Percentiles rank a stretch among this genome's conserved stretches.
Evolutionary conservation across 23 tunicate genomes (phyloP).

Genomic region (Phallusia fumigata): DNA sequence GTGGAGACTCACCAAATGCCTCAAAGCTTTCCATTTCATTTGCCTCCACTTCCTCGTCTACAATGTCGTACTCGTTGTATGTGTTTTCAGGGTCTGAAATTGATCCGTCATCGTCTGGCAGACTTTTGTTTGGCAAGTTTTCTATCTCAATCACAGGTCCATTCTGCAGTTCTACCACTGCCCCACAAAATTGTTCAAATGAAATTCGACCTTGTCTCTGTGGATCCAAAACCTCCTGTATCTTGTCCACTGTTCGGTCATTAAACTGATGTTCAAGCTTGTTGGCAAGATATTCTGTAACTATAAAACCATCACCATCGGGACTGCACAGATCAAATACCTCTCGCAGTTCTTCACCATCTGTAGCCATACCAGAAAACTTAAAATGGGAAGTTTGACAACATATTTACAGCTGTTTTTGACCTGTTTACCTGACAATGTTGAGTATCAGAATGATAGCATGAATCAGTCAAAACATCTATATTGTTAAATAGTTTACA

Average conservation of each 20-base stretch:
- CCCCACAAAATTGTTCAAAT: constrained; percentile 62
- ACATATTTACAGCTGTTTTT: too few relatives aligned
- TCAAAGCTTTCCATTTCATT: constrained; percentile 78
- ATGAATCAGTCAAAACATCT: too few relatives aligned
- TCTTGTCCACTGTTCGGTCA: constrained; percentile 34
- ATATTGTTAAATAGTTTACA: too few relatives aligned
- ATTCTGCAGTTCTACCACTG: constrained; percentile 38
- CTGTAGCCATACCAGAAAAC: neutral
- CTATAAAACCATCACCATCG: constrained; percentile 74
- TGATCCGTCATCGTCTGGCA: constrained; percentile 38
- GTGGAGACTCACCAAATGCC: constrained; percentile 57
- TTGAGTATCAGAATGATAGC: too few relatives aligned
- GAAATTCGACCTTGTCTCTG: constrained; percentile 47
- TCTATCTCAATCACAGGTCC: neutral
- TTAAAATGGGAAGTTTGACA: neutral
- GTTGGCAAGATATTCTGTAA: constrained; percentile 58
- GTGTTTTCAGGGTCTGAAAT: constrained; percentile 90
- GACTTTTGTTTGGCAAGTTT: neutral
- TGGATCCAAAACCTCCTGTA: constrained; percentile 79
- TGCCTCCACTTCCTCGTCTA: constrained; percentile 62
- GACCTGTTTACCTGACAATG: too few relatives aligned
- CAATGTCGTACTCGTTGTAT: constrained; percentile 92
- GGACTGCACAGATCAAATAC: constrained; percentile 89
- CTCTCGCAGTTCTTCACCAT: constrained; percentile 21
- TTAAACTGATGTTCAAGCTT: constrained; percentile 72